phyloP scores from a whole-genome alignment of 2,113 vertebrate species.

The Nematolebias whitei region DNA sequence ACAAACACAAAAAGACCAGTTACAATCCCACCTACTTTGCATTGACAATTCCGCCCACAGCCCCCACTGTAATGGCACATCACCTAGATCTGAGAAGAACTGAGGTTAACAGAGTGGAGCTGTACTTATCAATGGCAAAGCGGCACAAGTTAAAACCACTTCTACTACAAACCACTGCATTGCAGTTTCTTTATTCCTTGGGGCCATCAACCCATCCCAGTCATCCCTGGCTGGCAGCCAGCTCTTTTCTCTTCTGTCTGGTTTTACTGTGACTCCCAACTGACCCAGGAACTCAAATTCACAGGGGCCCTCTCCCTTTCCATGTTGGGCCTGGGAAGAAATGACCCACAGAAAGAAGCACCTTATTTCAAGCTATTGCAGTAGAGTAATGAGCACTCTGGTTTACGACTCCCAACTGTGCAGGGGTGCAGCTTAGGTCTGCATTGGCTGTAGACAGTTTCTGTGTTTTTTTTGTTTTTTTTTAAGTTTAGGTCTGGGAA shows the following conservation, averaged over 20 bases:
- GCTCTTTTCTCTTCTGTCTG: conserved; percentile 1
- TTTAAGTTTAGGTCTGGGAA: conserved; percentile 8
- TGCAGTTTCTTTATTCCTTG: conserved; percentile 50
- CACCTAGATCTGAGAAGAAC: no score
- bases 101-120: no score
- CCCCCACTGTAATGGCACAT: no score
- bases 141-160: no score
- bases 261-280: conserved; percentile 16
- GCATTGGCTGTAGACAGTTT: conserved; percentile 8
- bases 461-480: neutral
- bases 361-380: conserved; percentile 47
- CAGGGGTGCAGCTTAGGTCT: conserved; percentile 1
- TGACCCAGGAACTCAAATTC: conserved; percentile 33
- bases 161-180: conserved; percentile 29
- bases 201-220: conserved; percentile 25
- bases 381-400: conserved; percentile 43
- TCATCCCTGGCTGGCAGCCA: conserved; percentile 16
- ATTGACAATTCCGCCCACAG: no score
- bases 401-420: conserved; percentile 25
- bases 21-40: no score
- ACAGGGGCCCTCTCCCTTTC: conserved; percentile 36
- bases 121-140: no score
- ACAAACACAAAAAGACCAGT: no score
- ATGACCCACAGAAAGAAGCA: conserved; percentile 7
- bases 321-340: conserved; percentile 27